A percentile compares a stretch with the other conserved stretches of the same genome.
phyloP scores from a whole-genome alignment of 1,140 invertebrate species.

The Aricia agestis region DNA sequence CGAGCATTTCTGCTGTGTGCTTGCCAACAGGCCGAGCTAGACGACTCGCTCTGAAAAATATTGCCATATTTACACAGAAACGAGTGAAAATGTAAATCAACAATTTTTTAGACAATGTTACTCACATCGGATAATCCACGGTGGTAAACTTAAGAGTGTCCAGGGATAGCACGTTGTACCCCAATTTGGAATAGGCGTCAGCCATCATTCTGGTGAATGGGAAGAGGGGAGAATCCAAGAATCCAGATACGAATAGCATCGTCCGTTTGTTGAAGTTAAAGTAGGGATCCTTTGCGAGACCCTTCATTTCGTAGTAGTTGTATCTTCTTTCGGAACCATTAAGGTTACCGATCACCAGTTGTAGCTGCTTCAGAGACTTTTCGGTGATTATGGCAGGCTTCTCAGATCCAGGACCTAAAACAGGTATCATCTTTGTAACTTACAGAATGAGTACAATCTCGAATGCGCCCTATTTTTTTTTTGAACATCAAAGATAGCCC shows the following conservation, averaged over 20 bases:
- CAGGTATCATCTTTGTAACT: neutral
- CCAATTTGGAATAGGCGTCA: no score
- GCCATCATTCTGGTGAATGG: conserved; percentile 23
- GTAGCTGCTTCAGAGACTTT: conserved; percentile 43
- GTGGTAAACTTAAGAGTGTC: no score
- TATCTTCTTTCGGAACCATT: conserved; percentile 32
- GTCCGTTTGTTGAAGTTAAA: conserved; percentile 49
- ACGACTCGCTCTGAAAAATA: no score
- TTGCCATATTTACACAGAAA: no score
- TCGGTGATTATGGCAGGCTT: conserved; percentile 43
- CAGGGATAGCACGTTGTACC: no score
- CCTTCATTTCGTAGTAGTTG: conserved; percentile 49
- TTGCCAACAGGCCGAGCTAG: conserved; percentile 19
- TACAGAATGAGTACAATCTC: neutral
- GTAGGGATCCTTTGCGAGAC: conserved; percentile 41
- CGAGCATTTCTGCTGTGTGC: conserved; percentile 26
- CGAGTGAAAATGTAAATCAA: no score
- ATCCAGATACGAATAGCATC: conserved; percentile 47
- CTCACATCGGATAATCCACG: no score
- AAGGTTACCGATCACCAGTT: conserved; percentile 29
- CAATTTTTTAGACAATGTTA: no score
- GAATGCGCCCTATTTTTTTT: neutral
- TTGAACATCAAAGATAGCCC: no score
- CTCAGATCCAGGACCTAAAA: conserved; percentile 51
- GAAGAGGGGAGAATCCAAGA: conserved; percentile 46